A percentile compares a stretch with the other conserved stretches of the same genome.
Evolutionary conservation across 2,797 vertebrate species (phyloP).

Genomic region (Phoeniculus purpureus): DNA sequence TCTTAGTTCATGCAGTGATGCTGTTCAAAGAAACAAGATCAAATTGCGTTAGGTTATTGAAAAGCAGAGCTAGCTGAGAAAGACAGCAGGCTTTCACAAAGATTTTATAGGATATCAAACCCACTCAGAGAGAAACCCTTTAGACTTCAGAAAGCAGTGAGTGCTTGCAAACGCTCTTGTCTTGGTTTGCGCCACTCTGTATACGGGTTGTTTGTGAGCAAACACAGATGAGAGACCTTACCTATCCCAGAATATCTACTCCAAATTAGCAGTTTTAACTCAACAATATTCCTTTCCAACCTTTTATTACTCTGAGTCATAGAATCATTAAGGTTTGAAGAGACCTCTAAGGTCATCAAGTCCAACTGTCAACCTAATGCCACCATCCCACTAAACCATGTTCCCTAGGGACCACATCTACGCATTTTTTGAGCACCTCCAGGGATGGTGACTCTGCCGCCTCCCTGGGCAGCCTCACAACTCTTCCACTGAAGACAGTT

Average conservation of each 20-base stretch:
- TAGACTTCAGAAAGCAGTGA: not conserved
- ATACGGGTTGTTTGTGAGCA: rapidly evolving
- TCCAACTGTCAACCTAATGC: no score
- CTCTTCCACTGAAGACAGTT: no score
- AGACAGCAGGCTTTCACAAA: not conserved
- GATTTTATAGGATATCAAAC: not conserved
- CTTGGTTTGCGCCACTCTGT: not conserved
- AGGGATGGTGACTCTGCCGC: no score
- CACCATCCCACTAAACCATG: no score
- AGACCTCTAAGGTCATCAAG: no score
- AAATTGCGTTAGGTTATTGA: not conserved
- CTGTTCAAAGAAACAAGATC: not conserved
- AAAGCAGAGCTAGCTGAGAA: not conserved
- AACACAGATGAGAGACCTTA: not conserved
- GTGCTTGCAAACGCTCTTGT: not conserved
- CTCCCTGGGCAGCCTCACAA: no score
- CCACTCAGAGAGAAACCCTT: not conserved
- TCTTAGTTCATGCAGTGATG: not conserved
- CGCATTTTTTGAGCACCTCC: no score
- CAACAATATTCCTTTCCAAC: not conserved
- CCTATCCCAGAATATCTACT: not conserved
- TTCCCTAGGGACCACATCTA: no score
- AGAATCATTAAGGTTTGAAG: no score
- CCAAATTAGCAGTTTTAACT: not conserved
- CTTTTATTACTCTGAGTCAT: not conserved